These are phyloP conservation scores for Leptosomus discolor DNA, from an alignment of 2,113 vertebrate genomes.

Conservation along the genomic window DNA sequence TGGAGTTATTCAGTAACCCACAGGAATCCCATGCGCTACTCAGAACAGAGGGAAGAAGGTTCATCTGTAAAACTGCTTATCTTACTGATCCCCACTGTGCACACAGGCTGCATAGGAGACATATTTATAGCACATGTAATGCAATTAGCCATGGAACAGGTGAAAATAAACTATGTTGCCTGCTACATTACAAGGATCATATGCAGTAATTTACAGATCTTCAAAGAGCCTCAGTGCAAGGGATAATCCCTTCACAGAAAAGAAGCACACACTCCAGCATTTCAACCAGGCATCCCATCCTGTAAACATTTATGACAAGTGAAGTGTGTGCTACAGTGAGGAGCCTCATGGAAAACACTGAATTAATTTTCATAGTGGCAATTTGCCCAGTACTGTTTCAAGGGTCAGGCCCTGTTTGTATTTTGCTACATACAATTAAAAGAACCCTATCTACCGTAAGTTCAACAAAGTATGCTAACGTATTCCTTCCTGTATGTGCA, in stretches of 20 bases:
- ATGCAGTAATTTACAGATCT: constrained; percentile 2
- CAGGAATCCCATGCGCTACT: not conserved
- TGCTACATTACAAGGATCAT: not conserved
- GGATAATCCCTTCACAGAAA: not conserved
- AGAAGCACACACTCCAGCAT: not conserved
- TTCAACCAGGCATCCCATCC: not conserved
- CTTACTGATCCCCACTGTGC: not conserved
- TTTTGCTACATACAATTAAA: constrained; percentile 39
- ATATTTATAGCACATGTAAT: not conserved
- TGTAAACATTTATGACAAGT: constrained; percentile 25
- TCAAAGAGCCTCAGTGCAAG: constrained; percentile 14
- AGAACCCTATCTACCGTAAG: constrained; percentile 35
- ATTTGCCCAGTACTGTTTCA: constrained; percentile 1
- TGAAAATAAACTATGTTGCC: not conserved
- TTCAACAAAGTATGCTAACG: not conserved
- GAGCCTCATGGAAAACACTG: constrained; percentile 1
- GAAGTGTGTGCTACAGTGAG: not conserved
- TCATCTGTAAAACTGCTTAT: not conserved
- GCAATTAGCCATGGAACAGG: not conserved
- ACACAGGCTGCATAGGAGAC: not conserved
- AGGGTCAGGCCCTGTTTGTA: not conserved
- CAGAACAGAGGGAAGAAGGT: not conserved
- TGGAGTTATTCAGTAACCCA: constrained; percentile 8
- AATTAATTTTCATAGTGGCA: not conserved
- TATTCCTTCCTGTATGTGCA: not conserved